Evolutionary conservation across 1,140 invertebrate species (phyloP), one percentile per base, ranked within the genome.

Genomic region (Nylanderia fulva): DNA sequence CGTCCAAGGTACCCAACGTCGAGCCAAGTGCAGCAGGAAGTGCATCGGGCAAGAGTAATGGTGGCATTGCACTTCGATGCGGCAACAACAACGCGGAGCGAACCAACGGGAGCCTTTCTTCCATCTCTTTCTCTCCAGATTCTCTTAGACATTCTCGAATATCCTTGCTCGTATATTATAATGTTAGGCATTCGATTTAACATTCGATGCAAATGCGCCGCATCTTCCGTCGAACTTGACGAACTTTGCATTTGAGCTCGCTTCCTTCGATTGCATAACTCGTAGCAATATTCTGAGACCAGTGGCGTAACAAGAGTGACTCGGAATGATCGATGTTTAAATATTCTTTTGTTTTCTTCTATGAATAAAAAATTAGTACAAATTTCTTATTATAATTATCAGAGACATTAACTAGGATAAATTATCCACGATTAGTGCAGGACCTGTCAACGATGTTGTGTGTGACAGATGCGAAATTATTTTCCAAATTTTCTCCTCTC

Each of bases 11-110:
- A 18, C 36, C 36, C 13, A 29, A 80, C 36, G 48, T 69, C 33
- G 48, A 76, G 56, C 56, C 27, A 27, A 45, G 45, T 75, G 58
- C 56, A 63, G 63, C 64, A 87, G 86, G 87, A 88, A 88, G 84
- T 69, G 72, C 69, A 87, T 68, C 18, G 71, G 58, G 42, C 11
- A 88, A 90, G 88, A 90, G 71, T 88, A 85, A 90, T 88, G 86
- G 84, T 86, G 86, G 79, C 88, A 66, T 84, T 90, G 89, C 89
- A 86, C 86, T 64, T 85, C 76, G 84, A 45, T 33, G 74, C 71
- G 56, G 82, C 75, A 75, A 80, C 74, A 87, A 87, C 77, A 87
- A 75, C 63, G 21, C 5, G 56, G 27, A 42, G 39, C 11, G 3
- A 42, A 68, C 36, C 82, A 88, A 88, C 79, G 56, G 64, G 69